Conservation (phyloP, 2,113 vertebrate genomes). For the Rhinichthys klamathensis region DNA sequence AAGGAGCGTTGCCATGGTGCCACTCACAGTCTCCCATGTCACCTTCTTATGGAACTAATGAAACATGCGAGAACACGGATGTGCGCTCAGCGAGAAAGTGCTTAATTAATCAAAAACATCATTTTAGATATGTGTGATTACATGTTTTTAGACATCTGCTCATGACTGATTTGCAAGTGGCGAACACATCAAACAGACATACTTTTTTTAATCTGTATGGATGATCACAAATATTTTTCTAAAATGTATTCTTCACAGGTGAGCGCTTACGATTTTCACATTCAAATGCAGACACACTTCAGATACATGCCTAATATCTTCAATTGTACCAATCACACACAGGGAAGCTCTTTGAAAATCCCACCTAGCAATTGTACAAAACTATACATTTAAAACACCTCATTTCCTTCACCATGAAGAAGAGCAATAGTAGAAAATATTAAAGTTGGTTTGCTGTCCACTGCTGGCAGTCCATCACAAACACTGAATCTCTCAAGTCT, state of each 20-base stretch:
- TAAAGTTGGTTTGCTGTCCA: conserved; percentile 52
- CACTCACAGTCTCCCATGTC: conserved; percentile 41
- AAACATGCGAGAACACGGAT: conserved; percentile 36
- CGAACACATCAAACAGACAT: not conserved
- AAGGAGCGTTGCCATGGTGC: conserved; percentile 55
- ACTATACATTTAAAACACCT: conserved; percentile 64
- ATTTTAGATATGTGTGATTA: conserved; percentile 37
- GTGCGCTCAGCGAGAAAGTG: conserved; percentile 37
- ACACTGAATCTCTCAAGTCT: conserved; percentile 43
- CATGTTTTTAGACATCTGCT: conserved; percentile 45
- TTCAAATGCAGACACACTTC: conserved; percentile 42
- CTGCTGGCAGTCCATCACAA: conserved; percentile 43
- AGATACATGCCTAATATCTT: conserved; percentile 50
- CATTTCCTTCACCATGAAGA: conserved; percentile 53
- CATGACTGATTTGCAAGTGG: conserved; percentile 7
- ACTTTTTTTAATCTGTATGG: not conserved
- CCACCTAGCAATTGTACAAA: conserved; percentile 48
- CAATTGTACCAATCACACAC: conserved; percentile 55
- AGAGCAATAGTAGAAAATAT: conserved; percentile 49
- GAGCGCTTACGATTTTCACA: conserved; percentile 37
- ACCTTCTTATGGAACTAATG: conserved; percentile 38
- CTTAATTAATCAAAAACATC: conserved; percentile 42
- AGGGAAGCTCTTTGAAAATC: conserved; percentile 44
- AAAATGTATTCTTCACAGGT: conserved; percentile 49
- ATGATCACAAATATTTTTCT: conserved; percentile 54